Evolutionary conservation across 2,113 vertebrate genomes (phyloP).

Genomic region (Onychostoma macrolepis): DNA sequence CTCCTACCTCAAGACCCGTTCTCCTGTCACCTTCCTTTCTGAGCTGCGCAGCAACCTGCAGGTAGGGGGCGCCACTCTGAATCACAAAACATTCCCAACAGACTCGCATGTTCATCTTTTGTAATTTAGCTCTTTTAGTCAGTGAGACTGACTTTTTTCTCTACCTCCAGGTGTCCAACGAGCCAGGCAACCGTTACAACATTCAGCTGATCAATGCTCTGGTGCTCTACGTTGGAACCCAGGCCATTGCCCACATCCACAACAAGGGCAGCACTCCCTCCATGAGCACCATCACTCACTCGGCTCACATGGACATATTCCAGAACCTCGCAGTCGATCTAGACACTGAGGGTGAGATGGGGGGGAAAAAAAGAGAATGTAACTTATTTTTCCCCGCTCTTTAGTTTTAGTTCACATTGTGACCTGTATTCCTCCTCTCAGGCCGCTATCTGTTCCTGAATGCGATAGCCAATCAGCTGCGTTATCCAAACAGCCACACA

Average conservation of each 20-base stretch:
- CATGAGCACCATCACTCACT: conserved; percentile 99
- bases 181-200: conserved; percentile 98
- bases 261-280: conserved; percentile 99
- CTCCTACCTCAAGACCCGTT: conserved; percentile 98
- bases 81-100: not conserved
- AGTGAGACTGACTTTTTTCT: too few species aligned
- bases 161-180: conserved; percentile 88
- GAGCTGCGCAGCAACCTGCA: conserved; percentile 97
- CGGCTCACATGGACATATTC: conserved; percentile 99
- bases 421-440: conserved; percentile 59
- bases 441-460: conserved; percentile 98
- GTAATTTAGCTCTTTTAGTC: not conserved
- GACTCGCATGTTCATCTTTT: not conserved
- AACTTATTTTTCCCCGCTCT: not conserved
- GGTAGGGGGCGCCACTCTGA: conserved; percentile 70
- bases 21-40: conserved; percentile 95
- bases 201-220: conserved; percentile 98
- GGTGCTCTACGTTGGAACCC: conserved; percentile 97
- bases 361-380: not conserved
- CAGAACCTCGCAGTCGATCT: conserved; percentile 98
- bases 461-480: conserved; percentile 97
- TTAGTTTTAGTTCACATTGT: not conserved
- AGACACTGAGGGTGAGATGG: conserved; percentile 93
- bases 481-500: conserved; percentile 98
- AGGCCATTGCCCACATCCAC: conserved; percentile 98